A percentile compares a stretch with the other conserved stretches of the same genome.
Evolutionary conservation across 2,888 invertebrate genomes (phyloP).

Genomic region (Pyrgus malvae): DNA sequence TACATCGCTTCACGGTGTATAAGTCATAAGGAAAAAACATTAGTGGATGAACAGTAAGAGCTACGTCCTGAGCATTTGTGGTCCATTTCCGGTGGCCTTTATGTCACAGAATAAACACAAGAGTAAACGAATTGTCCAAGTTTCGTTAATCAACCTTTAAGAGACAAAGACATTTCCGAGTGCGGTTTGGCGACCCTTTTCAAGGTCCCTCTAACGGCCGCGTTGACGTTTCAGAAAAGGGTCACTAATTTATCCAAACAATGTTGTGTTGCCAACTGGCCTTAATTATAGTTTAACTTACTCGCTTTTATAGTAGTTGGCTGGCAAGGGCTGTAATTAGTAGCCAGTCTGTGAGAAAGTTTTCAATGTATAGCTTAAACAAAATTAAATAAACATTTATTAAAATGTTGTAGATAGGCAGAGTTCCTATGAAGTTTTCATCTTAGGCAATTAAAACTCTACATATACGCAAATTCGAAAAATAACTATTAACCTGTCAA

Average conservation of each 20-base stretch:
- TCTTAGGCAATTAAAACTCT: too few relatives aligned
- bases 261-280: constrained; percentile 55
- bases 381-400: too few relatives aligned
- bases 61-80: too few relatives aligned
- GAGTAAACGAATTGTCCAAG: constrained; percentile 28
- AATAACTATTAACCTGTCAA: too few relatives aligned
- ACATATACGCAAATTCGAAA: too few relatives aligned
- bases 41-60: too few relatives aligned
- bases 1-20: too few relatives aligned
- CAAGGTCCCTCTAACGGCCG: constrained; percentile 65
- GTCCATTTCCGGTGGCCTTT: constrained; percentile 1
- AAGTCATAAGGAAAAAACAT: too few relatives aligned
- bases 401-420: too few relatives aligned
- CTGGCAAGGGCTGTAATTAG: constrained; percentile 7
- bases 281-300: constrained; percentile 79
- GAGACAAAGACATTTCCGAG: constrained; percentile 49
- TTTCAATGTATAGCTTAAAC: too few relatives aligned
- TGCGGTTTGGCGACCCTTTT: constrained; percentile 57
- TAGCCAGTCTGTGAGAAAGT: neutral
- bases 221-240: constrained; percentile 77
- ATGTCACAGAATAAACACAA: constrained; percentile 18
- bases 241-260: constrained; percentile 77
- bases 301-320: constrained; percentile 41
- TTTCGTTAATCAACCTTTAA: constrained; percentile 51
- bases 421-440: too few relatives aligned